Percentiles rank a stretch among this genome's conserved stretches.
These are phyloP conservation scores for Melanogrammus aeglefinus DNA, from an alignment of 2,797 vertebrate species.

Conservation along the genomic window DNA sequence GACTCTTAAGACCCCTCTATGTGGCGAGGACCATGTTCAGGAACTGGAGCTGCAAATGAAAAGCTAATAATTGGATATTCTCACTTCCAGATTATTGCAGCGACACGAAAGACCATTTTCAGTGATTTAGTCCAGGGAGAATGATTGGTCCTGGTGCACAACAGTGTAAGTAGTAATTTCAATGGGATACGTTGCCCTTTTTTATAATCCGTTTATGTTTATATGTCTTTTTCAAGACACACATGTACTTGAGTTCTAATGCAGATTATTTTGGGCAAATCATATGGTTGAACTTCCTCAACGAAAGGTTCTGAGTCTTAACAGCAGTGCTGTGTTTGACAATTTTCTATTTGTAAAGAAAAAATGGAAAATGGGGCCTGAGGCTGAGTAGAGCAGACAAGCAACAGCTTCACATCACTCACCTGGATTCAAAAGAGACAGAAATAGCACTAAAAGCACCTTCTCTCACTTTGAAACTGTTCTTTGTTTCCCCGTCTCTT, in stretches of 20 bases:
- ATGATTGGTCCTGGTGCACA: slow-evolving; percentile 2
- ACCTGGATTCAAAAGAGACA: slow-evolving; percentile 73
- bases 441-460: slow-evolving; percentile 78
- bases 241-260: slow-evolving; percentile 44
- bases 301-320: slow-evolving; percentile 44
- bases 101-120: slow-evolving; percentile 34
- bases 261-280: slow-evolving; percentile 56
- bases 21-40: slow-evolving; percentile 27
- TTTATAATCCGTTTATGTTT: slow-evolving; percentile 28
- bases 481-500: slow-evolving; percentile 64
- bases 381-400: slow-evolving; percentile 70
- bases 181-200: slow-evolving; percentile 28
- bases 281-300: slow-evolving; percentile 48
- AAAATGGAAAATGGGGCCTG: slow-evolving; percentile 56
- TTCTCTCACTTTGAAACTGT: slow-evolving; percentile 70
- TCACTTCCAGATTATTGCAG: slow-evolving; percentile 48
- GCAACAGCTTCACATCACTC: slow-evolving; percentile 70
- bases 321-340: slow-evolving; percentile 57
- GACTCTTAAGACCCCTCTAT: slow-evolving; percentile 33
- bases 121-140: slow-evolving; percentile 32
- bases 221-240: slow-evolving; percentile 19
- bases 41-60: slow-evolving; percentile 40
- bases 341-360: slow-evolving; percentile 50
- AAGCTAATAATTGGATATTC: slow-evolving; percentile 53
- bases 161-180: slow-evolving; percentile 20